These are phyloP conservation scores for Budorcas taxicolor DNA, from an alignment of 2,113 vertebrate genomes.

Conservation along the genomic window DNA sequence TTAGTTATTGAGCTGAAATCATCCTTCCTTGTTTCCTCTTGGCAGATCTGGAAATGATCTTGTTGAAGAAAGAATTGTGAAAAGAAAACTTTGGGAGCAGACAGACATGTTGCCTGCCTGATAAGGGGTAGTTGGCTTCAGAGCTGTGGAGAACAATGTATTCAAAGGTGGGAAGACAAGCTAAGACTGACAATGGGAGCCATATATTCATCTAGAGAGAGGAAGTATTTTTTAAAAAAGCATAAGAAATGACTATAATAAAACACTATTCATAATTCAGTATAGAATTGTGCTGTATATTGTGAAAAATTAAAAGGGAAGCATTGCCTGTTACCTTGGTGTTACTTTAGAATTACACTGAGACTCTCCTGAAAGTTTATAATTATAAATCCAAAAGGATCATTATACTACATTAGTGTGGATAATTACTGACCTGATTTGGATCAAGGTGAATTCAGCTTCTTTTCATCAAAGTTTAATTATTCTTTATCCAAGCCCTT, in stretches of 20 bases:
- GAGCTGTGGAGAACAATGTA: not conserved
- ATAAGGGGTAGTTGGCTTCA: not conserved
- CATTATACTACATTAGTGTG: conserved; percentile 44
- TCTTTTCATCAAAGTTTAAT: conserved; percentile 59
- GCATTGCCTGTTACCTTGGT: conserved; percentile 5
- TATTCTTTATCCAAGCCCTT: conserved; percentile 47
- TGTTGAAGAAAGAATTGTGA: not conserved
- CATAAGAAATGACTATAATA: not conserved
- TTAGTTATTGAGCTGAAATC: not conserved
- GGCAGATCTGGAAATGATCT: not conserved
- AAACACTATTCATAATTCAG: not conserved
- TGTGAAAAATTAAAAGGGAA: conserved; percentile 42
- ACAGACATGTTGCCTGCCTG: not conserved
- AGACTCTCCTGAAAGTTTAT: conserved; percentile 33
- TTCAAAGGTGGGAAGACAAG: not conserved
- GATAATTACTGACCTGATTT: conserved; percentile 55
- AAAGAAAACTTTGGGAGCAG: not conserved
- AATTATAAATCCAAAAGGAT: conserved; percentile 51
- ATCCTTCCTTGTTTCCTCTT: not conserved
- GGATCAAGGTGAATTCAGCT: conserved; percentile 55
- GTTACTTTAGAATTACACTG: conserved; percentile 34
- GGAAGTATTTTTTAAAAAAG: not conserved
- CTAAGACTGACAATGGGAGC: not conserved
- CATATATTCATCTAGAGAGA: not conserved
- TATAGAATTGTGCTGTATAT: not conserved